phyloP scores from a whole-genome alignment of 2,797 vertebrate genomes.

The Rhynchonycteris naso region DNA sequence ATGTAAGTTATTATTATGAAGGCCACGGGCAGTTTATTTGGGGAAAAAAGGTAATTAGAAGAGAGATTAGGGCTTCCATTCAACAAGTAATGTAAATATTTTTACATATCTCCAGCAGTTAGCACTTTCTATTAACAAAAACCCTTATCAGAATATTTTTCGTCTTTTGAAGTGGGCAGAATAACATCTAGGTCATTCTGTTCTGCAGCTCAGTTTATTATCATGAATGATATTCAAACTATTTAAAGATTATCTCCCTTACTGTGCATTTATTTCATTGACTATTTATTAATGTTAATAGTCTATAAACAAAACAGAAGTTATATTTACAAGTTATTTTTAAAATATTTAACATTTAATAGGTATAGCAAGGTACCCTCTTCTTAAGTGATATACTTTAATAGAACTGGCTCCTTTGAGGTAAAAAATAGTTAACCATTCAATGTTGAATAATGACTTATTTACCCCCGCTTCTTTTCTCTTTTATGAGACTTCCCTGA shows the following conservation, averaged over 20 bases:
- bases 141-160: constrained; percentile 70
- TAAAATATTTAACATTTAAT: background rate
- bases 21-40: constrained; percentile 40
- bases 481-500: no score
- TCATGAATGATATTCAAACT: background rate
- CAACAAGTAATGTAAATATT: constrained; percentile 84
- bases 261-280: constrained; percentile 17
- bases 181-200: constrained; percentile 28
- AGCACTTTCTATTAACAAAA: constrained; percentile 70
- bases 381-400: background rate
- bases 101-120: constrained; percentile 79
- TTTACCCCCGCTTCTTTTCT: no score
- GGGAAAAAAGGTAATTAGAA: constrained; percentile 74
- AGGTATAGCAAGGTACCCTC: background rate
- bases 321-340: background rate
- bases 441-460: constrained; percentile 25
- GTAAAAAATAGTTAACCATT: background rate
- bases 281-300: constrained; percentile 37
- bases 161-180: constrained; percentile 66
- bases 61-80: constrained; percentile 79
- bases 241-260: constrained; percentile 30
- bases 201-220: background rate
- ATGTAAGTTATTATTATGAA: constrained; percentile 58
- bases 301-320: constrained; percentile 10
- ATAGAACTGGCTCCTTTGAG: background rate